A percentile compares a stretch with the other conserved stretches of the same genome.
These are phyloP conservation scores for Notarius lentiginosus DNA, from an alignment of 2,113 vertebrate species.

Conservation along the genomic window DNA sequence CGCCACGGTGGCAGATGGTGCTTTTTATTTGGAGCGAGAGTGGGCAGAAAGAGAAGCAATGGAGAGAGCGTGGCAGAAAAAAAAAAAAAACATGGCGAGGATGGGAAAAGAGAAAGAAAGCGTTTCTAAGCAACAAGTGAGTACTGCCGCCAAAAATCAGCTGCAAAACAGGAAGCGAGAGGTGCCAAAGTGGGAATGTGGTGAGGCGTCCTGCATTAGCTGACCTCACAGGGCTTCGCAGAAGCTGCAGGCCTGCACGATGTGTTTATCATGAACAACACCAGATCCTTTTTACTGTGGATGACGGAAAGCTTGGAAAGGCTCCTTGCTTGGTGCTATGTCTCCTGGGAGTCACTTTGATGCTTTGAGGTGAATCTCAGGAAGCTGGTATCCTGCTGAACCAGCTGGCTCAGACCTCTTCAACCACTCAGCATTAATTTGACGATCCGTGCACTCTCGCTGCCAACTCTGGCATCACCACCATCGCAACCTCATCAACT, in stretches of 20 bases:
- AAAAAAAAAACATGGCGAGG: constrained; percentile 10
- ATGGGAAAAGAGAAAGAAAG: constrained; percentile 28
- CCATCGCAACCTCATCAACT: constrained; percentile 36
- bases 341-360: constrained; percentile 2
- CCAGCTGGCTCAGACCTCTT: constrained; percentile 24
- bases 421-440: constrained; percentile 17
- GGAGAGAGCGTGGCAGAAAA: constrained; percentile 16
- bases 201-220: constrained; percentile 28
- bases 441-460: constrained; percentile 3
- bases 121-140: constrained; percentile 57
- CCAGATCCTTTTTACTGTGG: not conserved
- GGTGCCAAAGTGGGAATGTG: constrained; percentile 34
- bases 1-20: constrained; percentile 52
- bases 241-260: not conserved
- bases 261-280: not conserved
- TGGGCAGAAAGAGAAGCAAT: constrained; percentile 46
- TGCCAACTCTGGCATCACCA: constrained; percentile 8
- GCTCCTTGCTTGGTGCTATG: not conserved
- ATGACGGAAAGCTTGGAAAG: not conserved
- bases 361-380: constrained; percentile 23
- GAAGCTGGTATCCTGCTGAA: constrained; percentile 14
- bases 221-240: constrained; percentile 16
- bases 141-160: constrained; percentile 26
- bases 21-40: constrained; percentile 55
- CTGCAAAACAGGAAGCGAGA: constrained; percentile 43